These are phyloP conservation scores for Neuroscelio doddi DNA, from an alignment of 2,888 invertebrate genomes.

Conservation along the genomic window DNA sequence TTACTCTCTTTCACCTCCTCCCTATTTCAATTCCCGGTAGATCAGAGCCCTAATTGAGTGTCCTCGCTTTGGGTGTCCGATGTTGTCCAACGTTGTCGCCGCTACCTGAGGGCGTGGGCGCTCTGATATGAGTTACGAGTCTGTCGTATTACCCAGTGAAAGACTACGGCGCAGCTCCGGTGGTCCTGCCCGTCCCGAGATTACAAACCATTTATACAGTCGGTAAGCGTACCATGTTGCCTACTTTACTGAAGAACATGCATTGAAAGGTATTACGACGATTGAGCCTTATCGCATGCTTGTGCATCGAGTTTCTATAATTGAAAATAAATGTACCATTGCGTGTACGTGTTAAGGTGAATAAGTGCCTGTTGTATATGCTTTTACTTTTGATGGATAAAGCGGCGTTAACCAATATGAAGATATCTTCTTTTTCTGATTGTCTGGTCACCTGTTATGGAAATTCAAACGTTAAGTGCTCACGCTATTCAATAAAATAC, in stretches of 20 bases:
- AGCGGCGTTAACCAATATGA: background rate
- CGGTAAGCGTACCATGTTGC: conserved; percentile 34
- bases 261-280: conserved; percentile 35
- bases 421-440: background rate
- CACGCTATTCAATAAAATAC: too few relatives aligned
- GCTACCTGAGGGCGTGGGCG: conserved; percentile 70
- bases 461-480: too few relatives aligned
- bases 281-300: conserved; percentile 36
- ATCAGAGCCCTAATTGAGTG: conserved; percentile 68
- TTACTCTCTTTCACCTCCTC: background rate
- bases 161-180: conserved; percentile 57
- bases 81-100: conserved; percentile 70
- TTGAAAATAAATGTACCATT: conserved; percentile 35
- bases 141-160: conserved; percentile 67
- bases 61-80: conserved; percentile 71
- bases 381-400: conserved; percentile 4
- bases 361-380: conserved; percentile 6
- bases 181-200: conserved; percentile 57
- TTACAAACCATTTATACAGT: conserved; percentile 44
- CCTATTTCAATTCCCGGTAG: conserved; percentile 16
- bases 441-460: conserved; percentile 3
- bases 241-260: conserved; percentile 33
- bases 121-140: conserved; percentile 71
- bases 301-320: conserved; percentile 37
- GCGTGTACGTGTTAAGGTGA: conserved; percentile 12